phyloP scores from a whole-genome alignment of 2,797 vertebrate genomes.

The Uromys caudimaculatus region DNA sequence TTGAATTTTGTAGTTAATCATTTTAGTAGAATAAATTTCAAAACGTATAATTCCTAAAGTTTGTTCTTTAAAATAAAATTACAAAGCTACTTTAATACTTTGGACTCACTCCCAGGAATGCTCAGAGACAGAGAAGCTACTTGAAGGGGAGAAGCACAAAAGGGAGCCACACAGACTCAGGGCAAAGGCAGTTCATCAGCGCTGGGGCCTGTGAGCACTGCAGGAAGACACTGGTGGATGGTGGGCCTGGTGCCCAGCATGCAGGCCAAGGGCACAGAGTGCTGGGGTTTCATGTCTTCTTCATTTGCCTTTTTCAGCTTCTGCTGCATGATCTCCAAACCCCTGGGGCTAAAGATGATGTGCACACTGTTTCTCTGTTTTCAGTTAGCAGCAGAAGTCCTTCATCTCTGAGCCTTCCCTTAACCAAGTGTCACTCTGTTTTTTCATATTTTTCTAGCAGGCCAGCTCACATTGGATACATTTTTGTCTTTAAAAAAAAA shows the following conservation, averaged over 20 bases:
- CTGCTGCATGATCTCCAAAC: conserved; percentile 97
- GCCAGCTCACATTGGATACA: not conserved
- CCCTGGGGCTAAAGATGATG: conserved; percentile 87
- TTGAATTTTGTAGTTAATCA: conserved; percentile 30
- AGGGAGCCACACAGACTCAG: conserved; percentile 76
- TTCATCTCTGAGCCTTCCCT: not conserved
- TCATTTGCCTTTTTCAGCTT: conserved; percentile 93
- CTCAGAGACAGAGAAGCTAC: conserved; percentile 76
- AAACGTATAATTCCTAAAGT: conserved; percentile 17
- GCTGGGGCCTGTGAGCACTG: conserved; percentile 79
- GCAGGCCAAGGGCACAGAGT: conserved; percentile 78
- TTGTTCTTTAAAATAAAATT: conserved; percentile 63
- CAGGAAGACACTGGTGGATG: conserved; percentile 76
- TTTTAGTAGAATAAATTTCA: conserved; percentile 50
- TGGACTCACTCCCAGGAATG: conserved; percentile 76
- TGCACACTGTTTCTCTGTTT: conserved; percentile 64
- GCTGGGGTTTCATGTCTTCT: conserved; percentile 89
- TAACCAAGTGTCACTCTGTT: not conserved
- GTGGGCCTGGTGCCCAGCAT: conserved; percentile 78
- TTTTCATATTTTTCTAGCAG: not conserved
- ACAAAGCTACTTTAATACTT: conserved; percentile 86
- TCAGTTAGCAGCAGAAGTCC: conserved; percentile 59
- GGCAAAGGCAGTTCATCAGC: conserved; percentile 74
- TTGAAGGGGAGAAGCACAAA: conserved; percentile 76
- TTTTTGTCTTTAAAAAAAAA: conserved; percentile 24